These are phyloP conservation scores for Cyprinus carpio DNA, from an alignment of 2,113 vertebrate species.

Conservation along the genomic window DNA sequence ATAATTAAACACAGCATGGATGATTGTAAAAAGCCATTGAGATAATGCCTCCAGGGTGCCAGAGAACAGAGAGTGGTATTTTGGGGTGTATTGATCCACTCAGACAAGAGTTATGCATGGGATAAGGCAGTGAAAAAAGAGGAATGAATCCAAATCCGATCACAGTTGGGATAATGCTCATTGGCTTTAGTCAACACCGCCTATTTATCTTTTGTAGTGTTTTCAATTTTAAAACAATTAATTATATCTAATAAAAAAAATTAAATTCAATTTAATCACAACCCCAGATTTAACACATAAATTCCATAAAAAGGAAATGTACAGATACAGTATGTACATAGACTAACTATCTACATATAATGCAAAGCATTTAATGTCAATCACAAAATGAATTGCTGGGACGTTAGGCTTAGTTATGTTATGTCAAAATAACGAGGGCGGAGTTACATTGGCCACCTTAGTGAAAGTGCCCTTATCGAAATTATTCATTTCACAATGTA, in stretches of 20 bases:
- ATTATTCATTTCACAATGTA: no score
- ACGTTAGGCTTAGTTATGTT: no score
- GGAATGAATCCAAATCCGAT: neutral
- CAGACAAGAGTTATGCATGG: conserved; percentile 12
- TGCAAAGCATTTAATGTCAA: neutral
- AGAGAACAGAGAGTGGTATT: conserved; percentile 23
- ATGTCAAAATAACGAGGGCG: no score
- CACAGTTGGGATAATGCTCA: neutral
- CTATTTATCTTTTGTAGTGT: neutral
- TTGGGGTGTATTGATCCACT: conserved; percentile 21
- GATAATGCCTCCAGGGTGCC: conserved; percentile 25
- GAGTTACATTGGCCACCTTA: no score
- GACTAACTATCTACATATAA: neutral
- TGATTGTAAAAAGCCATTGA: conserved; percentile 13
- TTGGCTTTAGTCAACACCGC: neutral
- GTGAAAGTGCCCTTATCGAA: no score
- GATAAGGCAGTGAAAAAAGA: neutral
- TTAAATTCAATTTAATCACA: neutral
- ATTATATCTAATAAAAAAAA: neutral
- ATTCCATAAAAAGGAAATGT: neutral
- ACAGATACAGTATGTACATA: no score
- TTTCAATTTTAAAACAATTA: neutral
- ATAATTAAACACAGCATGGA: conserved; percentile 53
- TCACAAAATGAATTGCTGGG: neutral
- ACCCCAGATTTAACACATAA: neutral